Evolutionary conservation across 2,888 invertebrate genomes (phyloP), one percentile per base, ranked within the genome.

Genomic region (Calliphora vomitoria): DNA sequence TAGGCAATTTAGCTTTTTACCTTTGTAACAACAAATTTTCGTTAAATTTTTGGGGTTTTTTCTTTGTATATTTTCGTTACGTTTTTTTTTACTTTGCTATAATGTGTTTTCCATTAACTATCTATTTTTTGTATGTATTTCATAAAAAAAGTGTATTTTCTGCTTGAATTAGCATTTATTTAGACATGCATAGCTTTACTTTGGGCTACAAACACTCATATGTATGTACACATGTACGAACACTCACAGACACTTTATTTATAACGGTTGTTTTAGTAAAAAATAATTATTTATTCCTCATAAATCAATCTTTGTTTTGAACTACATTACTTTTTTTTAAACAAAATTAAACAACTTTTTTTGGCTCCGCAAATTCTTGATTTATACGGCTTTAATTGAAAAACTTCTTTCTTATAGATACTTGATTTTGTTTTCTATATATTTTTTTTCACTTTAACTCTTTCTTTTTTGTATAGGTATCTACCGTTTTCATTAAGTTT

Each of bases 401-500:
- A 60, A 60, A 35, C 35, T 55, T 31, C 31, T 44, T 55, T 31
- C 31, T 44, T n/a, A 11, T 60, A 60, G 13, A 25, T 50, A 55
- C 6, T 44, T 60, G 20, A 25, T 68, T 68, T 35, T 35, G 20
- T n/a, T 50, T 62, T 82, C 8, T 53, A 41, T n/a, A n/a, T n/a
- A n/a, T n/a, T 72, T 58, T 35, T 55, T 58, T 58, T 44, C 25
- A 53, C 20, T 15, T 62, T 44, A 60, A 72, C 78, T 79, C 64
- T 75, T 64, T 60, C 4, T 44, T 41, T 25, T 35, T 68, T 50
- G 31, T 55, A 20, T 60, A n/a, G n/a, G n/a, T n/a, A 38, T 69
- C 69, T 66, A 62, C 20, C 75, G 82, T 82, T 86, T 75, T 60
- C 60, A 79, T 44, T 74, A 55, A 60, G 18, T 78, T 47, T 66